Base-by-base conservation (phyloP, 2,113 vertebrate genomes). In the Hemichromis elongatus region DNA sequence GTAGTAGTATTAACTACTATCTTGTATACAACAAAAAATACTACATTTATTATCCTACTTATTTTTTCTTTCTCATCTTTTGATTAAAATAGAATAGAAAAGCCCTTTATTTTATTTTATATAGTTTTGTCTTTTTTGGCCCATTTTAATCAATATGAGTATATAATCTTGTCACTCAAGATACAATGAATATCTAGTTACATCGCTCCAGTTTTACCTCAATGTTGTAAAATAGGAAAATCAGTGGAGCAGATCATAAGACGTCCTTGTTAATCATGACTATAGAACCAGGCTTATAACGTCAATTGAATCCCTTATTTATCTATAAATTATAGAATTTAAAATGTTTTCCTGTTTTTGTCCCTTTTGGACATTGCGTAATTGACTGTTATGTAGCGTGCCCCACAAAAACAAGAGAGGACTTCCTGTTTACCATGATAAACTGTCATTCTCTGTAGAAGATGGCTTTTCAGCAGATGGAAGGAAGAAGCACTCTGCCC, bases 41-140 rank as follows among this genome's bases (percentile, higher is more conserved):
- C 9, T 11, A 54, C 2, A 1, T 55, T 2, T 9, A 6, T 0
- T n/a, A n/a, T n/a, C n/a, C n/a, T n/a, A n/a, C n/a, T n/a, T n/a
- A n/a, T n/a, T n/a, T n/a, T n/a, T n/a, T n/a, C 7, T 26, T 70
- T 45, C 37, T 70, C 13, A 45, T 42, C 1, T 66, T 63, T 63
- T n/a, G 18, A 35, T 5, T 11, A 61, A 28, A 61, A 2, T 33
- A 61, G 28, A 33, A 33, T 61, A 61, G 57, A 61, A 61, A 35
- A 61, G 18, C 57, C 6, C 33, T 5, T n/a, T 21, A 37, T 63
- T 37, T 18, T 63, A 18, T 63, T 35, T 61, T 30, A 30, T 61
- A 7, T 61, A 18, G 9, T 59, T 10, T 59, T 33, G 2, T 0
- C 0, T 16, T 28, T 30, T 37, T n/a, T 63, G 33, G 2, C 33